phyloP scores from a whole-genome alignment of 1,140 invertebrate genomes.

The Drosophila pectinifera region DNA sequence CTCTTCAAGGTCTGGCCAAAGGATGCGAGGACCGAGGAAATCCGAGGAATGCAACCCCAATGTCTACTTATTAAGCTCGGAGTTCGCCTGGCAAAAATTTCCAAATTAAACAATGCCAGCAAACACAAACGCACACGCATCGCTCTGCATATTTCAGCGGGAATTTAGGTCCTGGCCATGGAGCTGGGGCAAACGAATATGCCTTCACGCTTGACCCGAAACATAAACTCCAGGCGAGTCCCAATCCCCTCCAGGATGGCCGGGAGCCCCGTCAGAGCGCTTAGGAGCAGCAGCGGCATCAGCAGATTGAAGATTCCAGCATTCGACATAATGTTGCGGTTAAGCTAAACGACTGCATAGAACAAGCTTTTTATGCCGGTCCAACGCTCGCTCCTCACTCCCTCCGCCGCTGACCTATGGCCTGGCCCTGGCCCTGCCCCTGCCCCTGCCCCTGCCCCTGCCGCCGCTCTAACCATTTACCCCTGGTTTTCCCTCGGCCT shows the following conservation, averaged over 20 bases:
- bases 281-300: slow-evolving; percentile 40
- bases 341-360: slow-evolving; percentile 81
- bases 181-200: slow-evolving; percentile 62
- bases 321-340: slow-evolving; percentile 83
- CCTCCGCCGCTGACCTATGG: slow-evolving; percentile 43
- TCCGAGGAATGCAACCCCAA: slow-evolving; percentile 32
- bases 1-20: slow-evolving; percentile 19
- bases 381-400: slow-evolving; percentile 36
- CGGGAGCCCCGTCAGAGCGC: slow-evolving; percentile 30
- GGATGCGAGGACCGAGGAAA: not conserved
- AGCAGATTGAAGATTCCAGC: slow-evolving; percentile 81
- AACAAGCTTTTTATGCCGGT: slow-evolving; percentile 79
- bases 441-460: not conserved
- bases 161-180: slow-evolving; percentile 50
- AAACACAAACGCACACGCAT: slow-evolving; percentile 48
- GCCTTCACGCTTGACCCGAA: slow-evolving; percentile 74
- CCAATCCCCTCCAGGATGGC: slow-evolving; percentile 9
- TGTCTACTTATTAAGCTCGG: slow-evolving; percentile 35
- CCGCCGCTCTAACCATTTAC: slow-evolving; percentile 3
- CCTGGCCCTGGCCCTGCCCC: not conserved
- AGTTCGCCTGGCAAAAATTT: slow-evolving; percentile 33
- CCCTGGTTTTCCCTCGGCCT: slow-evolving; percentile 1
- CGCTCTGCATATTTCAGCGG: slow-evolving; percentile 70
- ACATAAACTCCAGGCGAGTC: slow-evolving; percentile 66
- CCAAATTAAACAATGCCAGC: slow-evolving; percentile 53